phyloP scores from a whole-genome alignment of 2,888 invertebrate species.

The Ectropis crepuscularia region DNA sequence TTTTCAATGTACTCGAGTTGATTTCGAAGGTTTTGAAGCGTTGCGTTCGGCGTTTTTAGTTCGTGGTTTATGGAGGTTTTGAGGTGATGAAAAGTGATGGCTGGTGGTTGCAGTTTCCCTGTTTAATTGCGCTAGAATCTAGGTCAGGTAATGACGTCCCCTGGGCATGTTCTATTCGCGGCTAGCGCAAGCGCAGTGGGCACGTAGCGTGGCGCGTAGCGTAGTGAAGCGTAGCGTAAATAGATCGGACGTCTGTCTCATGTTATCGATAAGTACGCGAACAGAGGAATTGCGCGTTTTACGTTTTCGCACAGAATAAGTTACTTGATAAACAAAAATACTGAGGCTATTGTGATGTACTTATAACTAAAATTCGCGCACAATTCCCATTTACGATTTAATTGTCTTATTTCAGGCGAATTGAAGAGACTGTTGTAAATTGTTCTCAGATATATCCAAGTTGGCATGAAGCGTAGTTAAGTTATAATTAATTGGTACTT shows the following conservation, averaged over 20 bases:
- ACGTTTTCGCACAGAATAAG: background rate
- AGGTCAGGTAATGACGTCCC: slow-evolving; percentile 69
- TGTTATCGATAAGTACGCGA: slow-evolving; percentile 31
- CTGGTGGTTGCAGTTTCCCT: slow-evolving; percentile 31
- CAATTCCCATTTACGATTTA: no score
- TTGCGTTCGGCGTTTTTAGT: slow-evolving; percentile 5
- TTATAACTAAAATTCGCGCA: no score
- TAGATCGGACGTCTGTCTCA: slow-evolving; percentile 54
- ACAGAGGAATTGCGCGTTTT: slow-evolving; percentile 16
- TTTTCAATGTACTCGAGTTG: slow-evolving; percentile 3
- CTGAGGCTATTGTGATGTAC: no score
- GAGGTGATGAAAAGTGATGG: slow-evolving; percentile 10
- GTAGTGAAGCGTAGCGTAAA: slow-evolving; percentile 71
- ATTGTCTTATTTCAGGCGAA: no score
- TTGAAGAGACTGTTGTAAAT: no score
- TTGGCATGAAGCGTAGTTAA: no score
- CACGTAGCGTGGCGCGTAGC: slow-evolving; percentile 58
- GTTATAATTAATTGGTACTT: no score
- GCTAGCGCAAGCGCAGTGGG: slow-evolving; percentile 45
- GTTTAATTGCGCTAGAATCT: slow-evolving; percentile 57
- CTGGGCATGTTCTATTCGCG: slow-evolving; percentile 27
- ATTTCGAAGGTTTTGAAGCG: background rate
- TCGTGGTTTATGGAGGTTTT: slow-evolving; percentile 7
- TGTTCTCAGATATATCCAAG: no score
- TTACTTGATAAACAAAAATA: background rate